Base-by-base conservation (phyloP, 2,797 vertebrate genomes). In the Fratercula arctica region DNA sequence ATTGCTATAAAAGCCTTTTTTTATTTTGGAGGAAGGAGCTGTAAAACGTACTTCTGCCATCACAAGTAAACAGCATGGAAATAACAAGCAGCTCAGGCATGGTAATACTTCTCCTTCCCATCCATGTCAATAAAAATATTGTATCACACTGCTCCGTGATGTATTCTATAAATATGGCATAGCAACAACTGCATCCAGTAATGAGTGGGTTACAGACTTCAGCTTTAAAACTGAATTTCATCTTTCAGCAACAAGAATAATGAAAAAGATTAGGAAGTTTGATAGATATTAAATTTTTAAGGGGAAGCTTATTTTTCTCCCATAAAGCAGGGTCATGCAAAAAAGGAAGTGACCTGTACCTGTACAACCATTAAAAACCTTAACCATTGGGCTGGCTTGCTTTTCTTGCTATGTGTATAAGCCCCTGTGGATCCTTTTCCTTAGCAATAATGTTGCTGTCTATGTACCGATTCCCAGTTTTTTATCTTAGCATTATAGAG, bases 151-250 rank as follows among this genome's bases (percentile, higher is more conserved):
- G 9, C 12, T 70, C 78, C 25, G 17, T 56, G 56, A 91, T 75
- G 13, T 70, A 70, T 85, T 91, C 61, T 63, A 18, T 80, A 85
- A 87, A 63, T 92, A 85, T 9, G 57, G 53, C 25, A 92, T 13
- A 87, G 70, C 56, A 87, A 51, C 39, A 89, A 82, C n/a, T 41
- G 26, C 31, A 48, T 85, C 72, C 56, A 79, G 54, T 69, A 75
- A 87, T 63, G 21, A 86, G 8, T 24, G 16, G 12, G 29, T 79
- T 72, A 56, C 16, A 72, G 56, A 18, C n/a, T 85, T 93, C 56
- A 64, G 21, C 31, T 93, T 87, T 74, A 95, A 82, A 89, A 48
- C 46, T 78, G 63, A 77, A 84, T 90, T 94, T 85, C 18, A 64
- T 60, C 61, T 85, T 90, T 85, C 50, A 88, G 69, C 11, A 53